Percentiles rank a stretch among this genome's conserved stretches.
Evolutionary conservation across 1,140 invertebrate genomes (phyloP).

Genomic region (Plutomurus gul): DNA sequence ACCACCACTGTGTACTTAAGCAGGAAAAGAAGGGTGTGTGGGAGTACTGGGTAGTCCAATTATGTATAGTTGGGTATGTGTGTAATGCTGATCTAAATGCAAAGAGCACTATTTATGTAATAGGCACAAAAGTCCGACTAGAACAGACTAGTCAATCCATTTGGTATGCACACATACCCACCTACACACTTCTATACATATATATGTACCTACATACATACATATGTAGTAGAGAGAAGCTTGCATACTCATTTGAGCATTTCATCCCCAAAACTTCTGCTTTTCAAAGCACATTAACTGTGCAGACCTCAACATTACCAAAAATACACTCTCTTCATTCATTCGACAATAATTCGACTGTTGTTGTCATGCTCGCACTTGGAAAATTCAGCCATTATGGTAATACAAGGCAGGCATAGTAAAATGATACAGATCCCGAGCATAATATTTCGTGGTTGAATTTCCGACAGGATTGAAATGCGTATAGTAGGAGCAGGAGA

Average conservation of each 20-base stretch:
- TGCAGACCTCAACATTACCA: conserved; percentile 18
- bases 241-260: no score
- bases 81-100: conserved; percentile 7
- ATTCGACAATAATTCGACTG: neutral
- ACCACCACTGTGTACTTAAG: neutral
- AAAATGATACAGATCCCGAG: neutral
- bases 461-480: neutral
- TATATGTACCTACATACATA: conserved; percentile 30
- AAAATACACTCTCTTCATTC: neutral
- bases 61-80: neutral
- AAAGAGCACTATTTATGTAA: neutral
- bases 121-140: neutral
- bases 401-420: neutral
- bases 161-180: no score
- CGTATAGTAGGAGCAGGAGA: no score
- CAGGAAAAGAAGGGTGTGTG: conserved; percentile 23
- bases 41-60: no score
- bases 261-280: conserved; percentile 47
- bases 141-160: neutral
- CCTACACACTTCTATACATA: neutral
- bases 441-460: neutral
- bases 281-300: neutral
- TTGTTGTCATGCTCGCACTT: neutral
- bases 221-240: no score
- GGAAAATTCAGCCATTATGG: neutral